Conservation (phyloP, 2,888 invertebrate genomes). For the Scelioninae gen. 2 region DNA sequence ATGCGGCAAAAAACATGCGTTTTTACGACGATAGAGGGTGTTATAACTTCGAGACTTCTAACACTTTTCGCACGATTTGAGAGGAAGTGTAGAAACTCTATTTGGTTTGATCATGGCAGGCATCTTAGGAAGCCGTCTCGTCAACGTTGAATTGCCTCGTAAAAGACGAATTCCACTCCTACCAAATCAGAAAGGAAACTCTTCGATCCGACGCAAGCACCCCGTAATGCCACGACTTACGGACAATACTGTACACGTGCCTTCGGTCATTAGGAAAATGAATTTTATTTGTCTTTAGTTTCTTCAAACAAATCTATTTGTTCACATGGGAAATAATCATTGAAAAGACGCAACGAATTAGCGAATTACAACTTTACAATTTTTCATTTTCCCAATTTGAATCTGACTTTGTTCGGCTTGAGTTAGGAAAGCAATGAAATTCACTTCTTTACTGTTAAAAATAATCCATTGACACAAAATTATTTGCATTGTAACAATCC, state of each 20-base stretch:
- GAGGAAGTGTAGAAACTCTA: constrained; percentile 47
- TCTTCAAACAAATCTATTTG: too few relatives aligned
- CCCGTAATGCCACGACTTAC: constrained; percentile 40
- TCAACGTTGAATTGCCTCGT: constrained; percentile 56
- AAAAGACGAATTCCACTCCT: constrained; percentile 53
- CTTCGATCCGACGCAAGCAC: constrained; percentile 39
- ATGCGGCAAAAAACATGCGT: constrained; percentile 27
- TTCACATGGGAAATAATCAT: too few relatives aligned
- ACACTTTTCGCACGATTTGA: constrained; percentile 43
- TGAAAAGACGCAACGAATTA: too few relatives aligned
- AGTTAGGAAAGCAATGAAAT: too few relatives aligned
- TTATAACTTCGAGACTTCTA: constrained; percentile 32
- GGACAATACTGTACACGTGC: constrained; percentile 25
- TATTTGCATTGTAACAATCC: too few relatives aligned
- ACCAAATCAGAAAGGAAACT: constrained; percentile 49
- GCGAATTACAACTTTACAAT: too few relatives aligned
- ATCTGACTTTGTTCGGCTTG: too few relatives aligned
- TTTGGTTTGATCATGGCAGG: constrained; percentile 52
- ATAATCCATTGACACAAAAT: too few relatives aligned
- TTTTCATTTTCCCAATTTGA: too few relatives aligned
- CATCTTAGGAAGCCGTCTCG: constrained; percentile 43
- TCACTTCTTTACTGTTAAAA: too few relatives aligned
- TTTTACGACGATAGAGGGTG: constrained; percentile 41
- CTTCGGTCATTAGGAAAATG: constrained; percentile 19
- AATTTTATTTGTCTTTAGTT: constrained; percentile 13